A percentile compares a stretch with the other conserved stretches of the same genome.
phyloP scores from a whole-genome alignment of 1,140 invertebrate genomes.

The Zaprionus inermis region DNA sequence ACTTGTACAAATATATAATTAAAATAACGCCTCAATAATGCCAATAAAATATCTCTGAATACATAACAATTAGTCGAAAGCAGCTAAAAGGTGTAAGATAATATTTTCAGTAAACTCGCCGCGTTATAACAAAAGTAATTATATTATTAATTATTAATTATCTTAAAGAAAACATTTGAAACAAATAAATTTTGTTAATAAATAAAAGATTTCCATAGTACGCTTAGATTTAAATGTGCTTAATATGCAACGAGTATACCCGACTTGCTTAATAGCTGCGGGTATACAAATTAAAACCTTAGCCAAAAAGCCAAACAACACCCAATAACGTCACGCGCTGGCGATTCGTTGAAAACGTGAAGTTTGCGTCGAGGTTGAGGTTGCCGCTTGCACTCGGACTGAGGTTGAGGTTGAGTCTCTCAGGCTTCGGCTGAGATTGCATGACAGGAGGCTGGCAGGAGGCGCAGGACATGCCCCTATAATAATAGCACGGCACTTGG shows the following conservation, averaged over 20 bases:
- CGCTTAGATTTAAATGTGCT: too few relatives aligned
- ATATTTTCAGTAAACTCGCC: not conserved
- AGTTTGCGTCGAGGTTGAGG: constrained; percentile 45
- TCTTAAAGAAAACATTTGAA: too few relatives aligned
- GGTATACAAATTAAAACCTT: constrained; percentile 41
- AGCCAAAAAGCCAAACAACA: constrained; percentile 35
- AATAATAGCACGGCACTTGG: constrained; percentile 47
- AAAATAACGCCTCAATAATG: too few relatives aligned
- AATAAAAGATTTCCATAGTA: too few relatives aligned
- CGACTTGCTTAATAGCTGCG: not conserved
- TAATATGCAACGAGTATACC: not conserved
- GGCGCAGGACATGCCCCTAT: constrained; percentile 55
- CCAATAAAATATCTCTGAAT: too few relatives aligned
- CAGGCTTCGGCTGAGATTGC: constrained; percentile 47
- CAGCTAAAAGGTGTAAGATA: too few relatives aligned
- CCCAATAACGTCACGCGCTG: constrained; percentile 42
- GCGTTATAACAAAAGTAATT: too few relatives aligned
- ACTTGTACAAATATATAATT: too few relatives aligned
- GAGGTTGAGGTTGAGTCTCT: not conserved
- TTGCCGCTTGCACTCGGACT: not conserved
- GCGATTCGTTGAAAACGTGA: constrained; percentile 47
- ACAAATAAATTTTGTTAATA: too few relatives aligned
- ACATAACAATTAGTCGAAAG: too few relatives aligned
- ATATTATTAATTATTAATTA: too few relatives aligned
- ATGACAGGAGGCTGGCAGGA: constrained; percentile 46